Base-by-base conservation (phyloP, 2,888 invertebrate genomes). In the Erebia ligea region DNA sequence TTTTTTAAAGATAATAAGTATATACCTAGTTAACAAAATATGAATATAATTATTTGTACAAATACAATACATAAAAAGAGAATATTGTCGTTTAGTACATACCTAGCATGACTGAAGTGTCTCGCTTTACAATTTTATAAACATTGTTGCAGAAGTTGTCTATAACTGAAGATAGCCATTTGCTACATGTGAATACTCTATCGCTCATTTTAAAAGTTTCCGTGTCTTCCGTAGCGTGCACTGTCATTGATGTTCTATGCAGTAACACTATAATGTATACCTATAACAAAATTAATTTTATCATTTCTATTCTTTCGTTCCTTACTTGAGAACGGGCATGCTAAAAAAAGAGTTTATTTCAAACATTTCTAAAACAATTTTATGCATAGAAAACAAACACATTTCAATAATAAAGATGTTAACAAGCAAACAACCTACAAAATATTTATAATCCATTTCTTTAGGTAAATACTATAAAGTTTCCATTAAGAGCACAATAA, bases 51-150 rank as follows among this genome's bases (percentile, higher is more conserved):
- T 25, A 25, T 25, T 25, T 25, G 3, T 25, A 25, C 25, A 3
- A 25, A 3, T 4, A 25, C 25, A 25, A 25, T 25, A 25, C 3
- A 25, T 34, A 34, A 34, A 4, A 25, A 25, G 25, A 25, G 4
- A 59, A 17, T n/a, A 58, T 58, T 1, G 34, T 34, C 34, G 10
- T 40, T 58, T 34, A 45, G 54, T 56, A 78, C 83, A 80, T 78
- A 92, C 91, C 90, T 77, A 92, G 82, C 77, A 90, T 82, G 15
- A 82, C 42, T 1, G 90, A 90, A 1, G 88, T 90, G 73, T 92
- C 91, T 72, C 92, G 83, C 71, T 91, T 92, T 13, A 89, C 87
- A 71, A 91, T 88, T 77, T 86, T 89, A 73, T 86, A 88, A 0
- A 82, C 83, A 69, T 89, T 90, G 72, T 87, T 84, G 73, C 92